Percentiles rank a stretch among this genome's conserved stretches.
Evolutionary conservation across 2,113 vertebrate species (phyloP).

Genomic region (Python bivittatus): DNA sequence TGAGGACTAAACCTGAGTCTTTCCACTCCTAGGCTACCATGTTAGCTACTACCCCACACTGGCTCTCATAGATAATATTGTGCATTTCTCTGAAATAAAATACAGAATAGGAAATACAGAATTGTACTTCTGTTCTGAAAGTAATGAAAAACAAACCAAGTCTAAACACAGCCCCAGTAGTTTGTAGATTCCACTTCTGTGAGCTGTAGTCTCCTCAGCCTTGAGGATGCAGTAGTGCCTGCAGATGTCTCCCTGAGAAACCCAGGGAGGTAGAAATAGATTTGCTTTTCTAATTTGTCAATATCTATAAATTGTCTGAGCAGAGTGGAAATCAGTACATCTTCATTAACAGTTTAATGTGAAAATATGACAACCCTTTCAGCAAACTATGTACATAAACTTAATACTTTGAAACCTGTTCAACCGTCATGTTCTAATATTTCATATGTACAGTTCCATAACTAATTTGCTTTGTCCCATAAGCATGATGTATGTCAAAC

Average conservation of each 20-base stretch:
- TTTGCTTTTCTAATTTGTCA: neutral
- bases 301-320: neutral
- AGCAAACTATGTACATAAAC: neutral
- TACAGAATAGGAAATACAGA: neutral
- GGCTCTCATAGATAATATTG: neutral
- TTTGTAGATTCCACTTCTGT: neutral
- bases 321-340: neutral
- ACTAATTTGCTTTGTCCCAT: neutral
- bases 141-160: neutral
- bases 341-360: neutral
- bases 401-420: neutral
- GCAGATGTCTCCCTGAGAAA: neutral
- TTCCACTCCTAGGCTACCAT: too few relatives aligned
- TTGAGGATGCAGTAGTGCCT: neutral
- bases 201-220: neutral
- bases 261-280: neutral
- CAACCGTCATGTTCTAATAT: neutral
- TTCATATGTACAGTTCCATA: neutral
- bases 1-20: too few relatives aligned
- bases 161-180: neutral
- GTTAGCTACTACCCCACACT: neutral
- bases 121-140: neutral
- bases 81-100: neutral
- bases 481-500: neutral
- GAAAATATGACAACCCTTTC: neutral